Conservation (phyloP, 2,888 invertebrate genomes). For the Eretmocerus hayati region DNA sequence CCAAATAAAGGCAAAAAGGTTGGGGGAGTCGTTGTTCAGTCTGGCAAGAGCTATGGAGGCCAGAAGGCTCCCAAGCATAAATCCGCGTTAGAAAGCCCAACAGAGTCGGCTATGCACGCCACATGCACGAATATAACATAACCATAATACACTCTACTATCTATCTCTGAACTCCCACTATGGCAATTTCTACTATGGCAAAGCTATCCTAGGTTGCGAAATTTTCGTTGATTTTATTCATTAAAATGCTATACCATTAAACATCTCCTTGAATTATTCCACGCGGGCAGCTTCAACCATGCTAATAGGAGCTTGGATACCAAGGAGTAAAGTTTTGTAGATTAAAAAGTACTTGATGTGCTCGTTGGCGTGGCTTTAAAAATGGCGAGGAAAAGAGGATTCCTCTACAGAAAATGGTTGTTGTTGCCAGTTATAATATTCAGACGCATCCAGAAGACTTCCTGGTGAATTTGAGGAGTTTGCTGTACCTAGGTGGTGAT, state of each 20-base stretch:
- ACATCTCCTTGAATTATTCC: background rate
- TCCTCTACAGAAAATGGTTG: too few relatives aligned
- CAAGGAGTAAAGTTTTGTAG: too few relatives aligned
- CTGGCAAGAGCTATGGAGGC: background rate
- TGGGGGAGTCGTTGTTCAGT: slow-evolving; percentile 3
- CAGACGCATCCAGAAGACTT: too few relatives aligned
- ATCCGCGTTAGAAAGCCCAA: slow-evolving; percentile 14
- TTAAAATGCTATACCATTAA: background rate
- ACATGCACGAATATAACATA: background rate
- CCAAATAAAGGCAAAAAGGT: slow-evolving; percentile 7
- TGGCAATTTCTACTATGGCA: background rate
- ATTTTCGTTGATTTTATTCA: slow-evolving; percentile 11
- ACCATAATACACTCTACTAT: background rate
- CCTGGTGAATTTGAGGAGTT: too few relatives aligned
- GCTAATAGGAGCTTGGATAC: background rate
- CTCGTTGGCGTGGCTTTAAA: too few relatives aligned
- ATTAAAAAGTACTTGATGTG: too few relatives aligned
- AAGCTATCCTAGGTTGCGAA: background rate
- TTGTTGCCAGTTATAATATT: too few relatives aligned
- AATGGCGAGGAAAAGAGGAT: too few relatives aligned
- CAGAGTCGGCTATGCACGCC: background rate
- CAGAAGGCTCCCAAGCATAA: slow-evolving; percentile 9
- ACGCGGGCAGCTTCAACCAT: background rate
- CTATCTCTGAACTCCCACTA: background rate
- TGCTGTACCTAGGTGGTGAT: too few relatives aligned